Percentiles rank a stretch among this genome's conserved stretches.
Evolutionary conservation across 1,140 invertebrate genomes (phyloP).

Genomic region (Drusus annulatus): DNA sequence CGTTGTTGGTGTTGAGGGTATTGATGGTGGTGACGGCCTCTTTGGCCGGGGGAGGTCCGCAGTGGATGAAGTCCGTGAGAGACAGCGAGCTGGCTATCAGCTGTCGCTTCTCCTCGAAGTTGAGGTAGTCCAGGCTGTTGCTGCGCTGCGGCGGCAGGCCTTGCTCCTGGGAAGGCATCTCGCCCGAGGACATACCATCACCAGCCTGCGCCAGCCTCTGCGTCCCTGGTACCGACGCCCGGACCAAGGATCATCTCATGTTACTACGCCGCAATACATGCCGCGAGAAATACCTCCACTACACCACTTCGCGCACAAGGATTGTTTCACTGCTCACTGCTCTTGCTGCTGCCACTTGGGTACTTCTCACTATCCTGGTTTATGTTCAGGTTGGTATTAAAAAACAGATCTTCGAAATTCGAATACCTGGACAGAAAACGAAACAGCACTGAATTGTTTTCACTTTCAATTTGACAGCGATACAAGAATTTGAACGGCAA

Average conservation of each 20-base stretch:
- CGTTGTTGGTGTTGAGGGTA: conserved; percentile 23
- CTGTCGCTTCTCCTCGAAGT: conserved; percentile 92
- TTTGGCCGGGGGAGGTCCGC: conserved; percentile 73
- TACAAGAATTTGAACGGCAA: neutral
- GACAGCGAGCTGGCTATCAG: conserved; percentile 90
- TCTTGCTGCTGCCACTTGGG: too few relatives aligned
- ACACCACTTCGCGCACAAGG: neutral
- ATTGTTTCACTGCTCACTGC: neutral
- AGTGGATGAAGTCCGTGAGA: conserved; percentile 87
- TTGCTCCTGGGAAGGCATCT: conserved; percentile 69
- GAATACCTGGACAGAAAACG: neutral
- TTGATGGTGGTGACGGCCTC: conserved; percentile 65
- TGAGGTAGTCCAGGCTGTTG: conserved; percentile 89
- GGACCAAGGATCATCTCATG: conserved; percentile 2
- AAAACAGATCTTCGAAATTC: neutral
- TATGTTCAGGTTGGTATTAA: too few relatives aligned
- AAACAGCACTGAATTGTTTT: neutral
- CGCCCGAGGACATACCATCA: conserved; percentile 60
- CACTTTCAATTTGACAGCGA: neutral
- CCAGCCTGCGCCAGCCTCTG: conserved; percentile 38
- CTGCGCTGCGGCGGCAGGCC: conserved; percentile 73
- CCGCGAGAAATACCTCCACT: neutral
- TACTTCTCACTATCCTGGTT: too few relatives aligned
- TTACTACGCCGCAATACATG: conserved; percentile 4
- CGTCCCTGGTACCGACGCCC: conserved; percentile 54